These are phyloP conservation scores for Ormia ochracea DNA, from an alignment of 2,888 invertebrate genomes.

Conservation along the genomic window DNA sequence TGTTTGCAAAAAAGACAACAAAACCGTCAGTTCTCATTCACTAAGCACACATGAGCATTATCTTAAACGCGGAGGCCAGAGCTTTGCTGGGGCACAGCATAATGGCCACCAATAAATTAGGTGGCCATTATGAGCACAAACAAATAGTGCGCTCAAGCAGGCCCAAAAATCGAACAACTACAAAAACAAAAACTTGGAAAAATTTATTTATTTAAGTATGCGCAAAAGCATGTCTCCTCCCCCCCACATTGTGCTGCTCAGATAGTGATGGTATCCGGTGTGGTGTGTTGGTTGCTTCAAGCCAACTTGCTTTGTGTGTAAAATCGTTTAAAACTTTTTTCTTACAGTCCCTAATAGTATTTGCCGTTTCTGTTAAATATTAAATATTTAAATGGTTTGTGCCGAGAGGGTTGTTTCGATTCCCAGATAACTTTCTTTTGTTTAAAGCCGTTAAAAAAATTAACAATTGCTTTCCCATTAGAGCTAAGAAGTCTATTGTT, in stretches of 20 bases:
- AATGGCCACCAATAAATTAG: conserved; percentile 36
- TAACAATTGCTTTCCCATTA: conserved; percentile 7
- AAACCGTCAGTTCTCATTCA: not conserved
- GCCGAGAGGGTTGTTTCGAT: conserved; percentile 48
- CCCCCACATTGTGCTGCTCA: conserved; percentile 34
- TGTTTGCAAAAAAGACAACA: not conserved
- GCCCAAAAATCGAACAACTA: no score
- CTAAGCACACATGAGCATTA: not conserved
- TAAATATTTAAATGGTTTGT: conserved; percentile 26
- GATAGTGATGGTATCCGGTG: not conserved
- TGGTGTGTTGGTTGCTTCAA: conserved; percentile 16
- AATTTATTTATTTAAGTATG: conserved; percentile 26
- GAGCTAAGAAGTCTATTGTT: not conserved
- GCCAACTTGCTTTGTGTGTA: not conserved
- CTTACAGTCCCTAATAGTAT: not conserved
- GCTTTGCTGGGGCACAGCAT: conserved; percentile 32
- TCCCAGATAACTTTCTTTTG: conserved; percentile 48
- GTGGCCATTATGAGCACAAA: conserved; percentile 40
- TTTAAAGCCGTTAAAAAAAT: conserved; percentile 13
- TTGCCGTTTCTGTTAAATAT: conserved; percentile 1
- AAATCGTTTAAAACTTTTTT: not conserved
- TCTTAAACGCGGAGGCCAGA: conserved; percentile 21
- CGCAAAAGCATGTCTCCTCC: conserved; percentile 46
- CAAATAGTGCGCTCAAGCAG: conserved; percentile 18
- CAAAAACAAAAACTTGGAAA: not conserved